phyloP scores from a whole-genome alignment of 1,140 invertebrate genomes.

The Eubasilissa regina region DNA sequence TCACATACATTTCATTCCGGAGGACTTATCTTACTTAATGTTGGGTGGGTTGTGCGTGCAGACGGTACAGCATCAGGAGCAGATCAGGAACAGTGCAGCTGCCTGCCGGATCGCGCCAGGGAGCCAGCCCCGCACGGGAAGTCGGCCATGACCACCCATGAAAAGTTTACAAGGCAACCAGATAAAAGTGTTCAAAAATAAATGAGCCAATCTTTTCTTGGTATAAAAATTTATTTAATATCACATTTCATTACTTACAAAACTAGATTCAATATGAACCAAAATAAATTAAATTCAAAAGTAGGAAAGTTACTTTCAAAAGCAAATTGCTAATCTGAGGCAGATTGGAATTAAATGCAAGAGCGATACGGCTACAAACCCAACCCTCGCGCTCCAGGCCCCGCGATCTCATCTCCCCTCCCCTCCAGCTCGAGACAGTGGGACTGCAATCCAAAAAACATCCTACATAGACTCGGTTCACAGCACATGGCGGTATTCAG shows the following conservation, averaged over 20 bases:
- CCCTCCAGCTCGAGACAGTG: conserved; percentile 27
- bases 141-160: conserved; percentile 33
- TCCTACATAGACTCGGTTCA: conserved; percentile 53
- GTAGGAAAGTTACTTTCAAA: conserved; percentile 33
- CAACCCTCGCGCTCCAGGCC: background rate
- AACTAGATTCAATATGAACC: conserved; percentile 59
- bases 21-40: too few relatives aligned
- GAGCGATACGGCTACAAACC: conserved; percentile 57
- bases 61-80: background rate
- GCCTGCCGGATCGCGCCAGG: background rate
- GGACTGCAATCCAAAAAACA: conserved; percentile 58
- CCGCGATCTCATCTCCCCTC: background rate
- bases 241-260: conserved; percentile 33
- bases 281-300: conserved; percentile 41
- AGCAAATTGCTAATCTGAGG: conserved; percentile 35
- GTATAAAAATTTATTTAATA: conserved; percentile 33
- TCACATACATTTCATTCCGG: too few relatives aligned
- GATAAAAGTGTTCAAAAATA: conserved; percentile 45
- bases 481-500: conserved; percentile 19
- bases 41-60: background rate
- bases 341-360: conserved; percentile 41
- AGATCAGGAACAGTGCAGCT: background rate
- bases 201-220: conserved; percentile 1
- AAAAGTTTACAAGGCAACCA: conserved; percentile 48
- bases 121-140: background rate